Percentiles rank a stretch among this genome's conserved stretches.
These are phyloP conservation scores for Lasius fuliginosus DNA, from an alignment of 2,888 invertebrate species.

Conservation along the genomic window DNA sequence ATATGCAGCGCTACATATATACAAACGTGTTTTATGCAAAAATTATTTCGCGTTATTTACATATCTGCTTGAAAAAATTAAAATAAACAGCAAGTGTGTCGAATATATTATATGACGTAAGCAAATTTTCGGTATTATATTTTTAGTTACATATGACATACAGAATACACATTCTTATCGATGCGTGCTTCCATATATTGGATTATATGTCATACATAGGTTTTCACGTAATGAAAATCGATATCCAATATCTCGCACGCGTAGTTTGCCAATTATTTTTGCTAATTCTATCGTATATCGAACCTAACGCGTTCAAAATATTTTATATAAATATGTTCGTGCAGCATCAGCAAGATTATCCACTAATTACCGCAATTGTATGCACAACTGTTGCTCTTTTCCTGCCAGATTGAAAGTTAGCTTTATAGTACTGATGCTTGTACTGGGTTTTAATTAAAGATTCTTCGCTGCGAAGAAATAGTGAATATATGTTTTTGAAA, in stretches of 20 bases:
- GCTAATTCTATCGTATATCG: background rate
- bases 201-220: background rate
- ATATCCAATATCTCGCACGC: background rate
- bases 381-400: constrained; percentile 10
- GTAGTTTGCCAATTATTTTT: background rate
- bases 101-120: background rate
- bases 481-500: constrained; percentile 66
- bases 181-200: background rate
- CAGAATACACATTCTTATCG: background rate
- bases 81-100: background rate
- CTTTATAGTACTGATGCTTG: constrained; percentile 43
- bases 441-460: constrained; percentile 60
- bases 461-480: constrained; percentile 41
- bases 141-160: background rate
- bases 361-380: background rate
- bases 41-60: constrained; percentile 7
- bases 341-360: background rate
- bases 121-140: background rate
- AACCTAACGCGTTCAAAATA: background rate
- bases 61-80: background rate
- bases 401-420: constrained; percentile 29
- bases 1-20: background rate
- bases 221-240: background rate
- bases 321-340: background rate
- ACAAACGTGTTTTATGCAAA: background rate